phyloP scores from a whole-genome alignment of 2,888 invertebrate species.

The Meteorus cinctellus region DNA sequence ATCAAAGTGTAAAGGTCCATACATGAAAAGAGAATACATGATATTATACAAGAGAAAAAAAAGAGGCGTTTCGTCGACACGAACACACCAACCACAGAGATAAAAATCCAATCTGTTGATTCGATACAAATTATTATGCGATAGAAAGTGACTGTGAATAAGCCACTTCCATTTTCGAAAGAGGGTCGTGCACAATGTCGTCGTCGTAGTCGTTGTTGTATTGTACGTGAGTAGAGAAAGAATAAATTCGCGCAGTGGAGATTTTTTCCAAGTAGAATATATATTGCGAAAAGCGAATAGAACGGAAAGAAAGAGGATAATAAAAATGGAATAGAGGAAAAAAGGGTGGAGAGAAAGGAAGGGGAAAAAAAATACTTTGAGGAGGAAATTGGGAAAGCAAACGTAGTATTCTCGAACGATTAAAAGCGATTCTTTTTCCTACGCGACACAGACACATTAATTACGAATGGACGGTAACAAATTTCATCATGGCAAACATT shows the following conservation, averaged over 20 bases:
- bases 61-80: neutral
- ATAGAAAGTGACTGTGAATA: conserved; percentile 25
- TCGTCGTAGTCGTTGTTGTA: neutral
- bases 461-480: conserved; percentile 6
- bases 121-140: conserved; percentile 25
- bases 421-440: conserved; percentile 3
- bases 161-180: conserved; percentile 18
- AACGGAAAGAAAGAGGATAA: neutral
- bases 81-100: neutral
- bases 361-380: neutral
- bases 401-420: neutral
- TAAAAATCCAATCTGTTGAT: conserved; percentile 26
- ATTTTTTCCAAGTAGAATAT: neutral
- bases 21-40: neutral
- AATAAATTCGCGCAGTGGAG: conserved; percentile 15
- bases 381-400: conserved; percentile 22
- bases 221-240: conserved; percentile 5
- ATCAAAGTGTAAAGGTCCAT: neutral
- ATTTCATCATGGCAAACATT: neutral
- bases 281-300: neutral
- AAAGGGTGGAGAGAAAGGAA: neutral
- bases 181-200: conserved; percentile 9
- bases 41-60: neutral
- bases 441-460: conserved; percentile 12
- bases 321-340: neutral